phyloP scores from a whole-genome alignment of 1,140 invertebrate genomes.

The Neodiprion pinetum region DNA sequence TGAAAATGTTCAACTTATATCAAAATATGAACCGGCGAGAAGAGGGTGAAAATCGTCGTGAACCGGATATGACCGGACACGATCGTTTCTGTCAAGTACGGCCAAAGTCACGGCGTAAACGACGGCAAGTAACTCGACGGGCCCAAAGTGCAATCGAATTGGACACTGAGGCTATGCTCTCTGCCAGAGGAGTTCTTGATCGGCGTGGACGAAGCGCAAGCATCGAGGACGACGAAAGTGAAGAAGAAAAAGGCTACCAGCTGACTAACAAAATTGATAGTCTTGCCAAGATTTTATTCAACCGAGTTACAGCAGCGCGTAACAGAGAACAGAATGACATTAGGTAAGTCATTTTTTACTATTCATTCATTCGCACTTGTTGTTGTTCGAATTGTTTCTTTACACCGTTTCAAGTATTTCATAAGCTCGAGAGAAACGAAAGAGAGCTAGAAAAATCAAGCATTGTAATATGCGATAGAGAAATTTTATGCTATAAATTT shows the following conservation, averaged over 20 bases:
- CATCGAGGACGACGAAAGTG: slow-evolving; percentile 51
- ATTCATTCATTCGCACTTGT: slow-evolving; percentile 19
- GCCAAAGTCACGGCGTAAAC: slow-evolving; percentile 65
- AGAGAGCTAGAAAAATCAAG: no score
- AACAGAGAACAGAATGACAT: slow-evolving; percentile 47
- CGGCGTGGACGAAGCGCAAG: slow-evolving; percentile 54
- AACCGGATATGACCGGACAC: slow-evolving; percentile 74
- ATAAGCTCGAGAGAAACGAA: slow-evolving; percentile 5
- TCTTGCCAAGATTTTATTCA: slow-evolving; percentile 56
- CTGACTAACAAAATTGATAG: slow-evolving; percentile 57
- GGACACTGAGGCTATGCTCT: slow-evolving; percentile 69
- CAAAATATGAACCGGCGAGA: slow-evolving; percentile 72
- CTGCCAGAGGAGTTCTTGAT: slow-evolving; percentile 59
- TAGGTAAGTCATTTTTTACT: slow-evolving; percentile 35
- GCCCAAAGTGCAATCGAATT: slow-evolving; percentile 79
- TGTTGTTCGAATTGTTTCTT: not conserved
- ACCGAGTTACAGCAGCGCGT: slow-evolving; percentile 50
- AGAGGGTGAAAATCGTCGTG: slow-evolving; percentile 64
- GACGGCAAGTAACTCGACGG: slow-evolving; percentile 64
- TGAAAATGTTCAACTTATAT: slow-evolving; percentile 79
- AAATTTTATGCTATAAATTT: no score
- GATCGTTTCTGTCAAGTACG: slow-evolving; percentile 77
- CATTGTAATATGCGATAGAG: no score
- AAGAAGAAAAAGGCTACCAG: slow-evolving; percentile 47
- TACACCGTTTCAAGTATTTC: not conserved